These are phyloP conservation scores for Solenopsis invicta DNA, from an alignment of 1,140 invertebrate species.

Conservation along the genomic window DNA sequence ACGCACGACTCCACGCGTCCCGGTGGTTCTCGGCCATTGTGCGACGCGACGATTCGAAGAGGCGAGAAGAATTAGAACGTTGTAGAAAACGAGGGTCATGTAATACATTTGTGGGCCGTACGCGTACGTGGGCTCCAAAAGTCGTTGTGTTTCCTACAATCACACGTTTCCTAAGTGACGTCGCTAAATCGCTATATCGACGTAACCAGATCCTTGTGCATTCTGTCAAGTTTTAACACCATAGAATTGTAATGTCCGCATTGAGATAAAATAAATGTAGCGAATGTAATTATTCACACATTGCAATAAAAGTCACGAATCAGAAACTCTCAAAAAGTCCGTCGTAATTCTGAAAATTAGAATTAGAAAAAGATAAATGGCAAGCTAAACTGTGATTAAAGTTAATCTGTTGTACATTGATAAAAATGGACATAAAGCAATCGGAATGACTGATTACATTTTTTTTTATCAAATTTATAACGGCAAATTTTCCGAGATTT, in stretches of 20 bases:
- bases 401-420: too few species aligned
- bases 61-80: conserved; percentile 55
- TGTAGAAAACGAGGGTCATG: conserved; percentile 46
- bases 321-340: too few species aligned
- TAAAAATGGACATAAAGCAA: background rate
- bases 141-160: conserved; percentile 36
- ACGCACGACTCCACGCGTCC: conserved; percentile 76
- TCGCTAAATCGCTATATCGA: conserved; percentile 28
- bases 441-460: background rate
- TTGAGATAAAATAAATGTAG: too few species aligned
- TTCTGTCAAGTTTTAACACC: background rate
- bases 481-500: background rate
- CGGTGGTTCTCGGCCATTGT: conserved; percentile 77
- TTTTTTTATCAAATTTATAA: background rate
- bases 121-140: background rate
- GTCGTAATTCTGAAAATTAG: too few species aligned
- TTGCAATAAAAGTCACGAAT: too few species aligned
- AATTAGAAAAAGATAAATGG: too few species aligned
- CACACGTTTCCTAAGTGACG: conserved; percentile 22
- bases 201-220: conserved; percentile 2
- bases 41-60: conserved; percentile 54
- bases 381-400: too few species aligned
- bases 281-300: too few species aligned
- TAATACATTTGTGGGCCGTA: conserved; percentile 48
- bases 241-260: background rate